These are phyloP conservation scores for Andrena bucephala DNA, from an alignment of 2,888 invertebrate species.

Conservation along the genomic window DNA sequence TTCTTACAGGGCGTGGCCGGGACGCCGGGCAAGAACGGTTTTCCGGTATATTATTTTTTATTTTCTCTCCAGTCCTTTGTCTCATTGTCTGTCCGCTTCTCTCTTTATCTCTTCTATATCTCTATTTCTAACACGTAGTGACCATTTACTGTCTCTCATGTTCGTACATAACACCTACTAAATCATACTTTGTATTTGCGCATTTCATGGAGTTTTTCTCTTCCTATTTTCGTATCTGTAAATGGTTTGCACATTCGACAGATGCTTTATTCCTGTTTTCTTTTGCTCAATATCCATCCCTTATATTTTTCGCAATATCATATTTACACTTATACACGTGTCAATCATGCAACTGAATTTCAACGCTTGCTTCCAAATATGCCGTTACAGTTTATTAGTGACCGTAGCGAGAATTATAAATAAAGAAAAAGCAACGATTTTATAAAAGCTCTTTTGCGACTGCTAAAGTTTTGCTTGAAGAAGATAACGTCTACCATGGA, in stretches of 20 bases:
- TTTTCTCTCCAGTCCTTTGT: slow-evolving; percentile 81
- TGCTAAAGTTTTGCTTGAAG: too few relatives aligned
- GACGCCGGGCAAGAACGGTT: slow-evolving; percentile 94
- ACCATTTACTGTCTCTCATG: slow-evolving; percentile 29
- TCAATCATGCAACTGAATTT: slow-evolving; percentile 33
- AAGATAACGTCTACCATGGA: too few relatives aligned
- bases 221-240: neutral
- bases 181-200: slow-evolving; percentile 46
- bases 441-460: neutral
- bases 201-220: slow-evolving; percentile 36
- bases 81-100: slow-evolving; percentile 49
- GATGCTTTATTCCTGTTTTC: slow-evolving; percentile 50
- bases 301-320: slow-evolving; percentile 33
- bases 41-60: slow-evolving; percentile 91
- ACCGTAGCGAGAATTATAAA: too few relatives aligned
- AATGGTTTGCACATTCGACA: slow-evolving; percentile 37
- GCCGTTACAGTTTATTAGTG: slow-evolving; percentile 17
- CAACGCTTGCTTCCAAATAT: slow-evolving; percentile 69
- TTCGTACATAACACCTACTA: slow-evolving; percentile 60
- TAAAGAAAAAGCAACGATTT: neutral
- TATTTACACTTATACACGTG: slow-evolving; percentile 22
- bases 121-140: slow-evolving; percentile 1
- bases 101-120: slow-evolving; percentile 15
- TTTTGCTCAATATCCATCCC: slow-evolving; percentile 31
- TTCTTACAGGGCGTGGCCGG: slow-evolving; percentile 91